Conservation (phyloP, 2,113 vertebrate species). For the Antigone vipio region DNA sequence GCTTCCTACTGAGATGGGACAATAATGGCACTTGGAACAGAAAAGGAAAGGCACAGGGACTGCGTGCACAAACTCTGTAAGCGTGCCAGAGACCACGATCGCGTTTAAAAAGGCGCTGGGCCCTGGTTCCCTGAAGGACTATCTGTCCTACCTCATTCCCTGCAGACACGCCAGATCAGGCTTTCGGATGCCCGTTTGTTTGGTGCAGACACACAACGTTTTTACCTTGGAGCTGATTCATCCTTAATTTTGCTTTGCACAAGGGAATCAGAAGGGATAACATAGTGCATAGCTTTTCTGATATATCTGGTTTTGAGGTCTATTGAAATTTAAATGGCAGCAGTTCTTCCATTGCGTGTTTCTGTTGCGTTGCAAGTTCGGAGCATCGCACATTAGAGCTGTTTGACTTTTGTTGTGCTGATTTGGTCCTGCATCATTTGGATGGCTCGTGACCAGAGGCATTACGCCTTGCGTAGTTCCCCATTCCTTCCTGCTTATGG, state of each 20-base stretch:
- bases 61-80: background rate
- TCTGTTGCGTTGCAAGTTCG: constrained; percentile 56
- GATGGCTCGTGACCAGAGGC: constrained; percentile 76
- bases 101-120: background rate
- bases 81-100: background rate
- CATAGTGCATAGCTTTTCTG: background rate
- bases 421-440: constrained; percentile 80
- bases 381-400: constrained; percentile 80
- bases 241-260: background rate
- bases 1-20: background rate
- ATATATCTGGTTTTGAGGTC: background rate
- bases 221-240: background rate
- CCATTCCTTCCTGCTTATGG: constrained; percentile 80
- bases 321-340: background rate
- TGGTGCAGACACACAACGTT: background rate
- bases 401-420: constrained; percentile 76
- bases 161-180: too few species aligned
- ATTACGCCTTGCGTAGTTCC: constrained; percentile 79
- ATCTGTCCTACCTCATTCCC: background rate
- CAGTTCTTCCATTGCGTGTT: background rate
- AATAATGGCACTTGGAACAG: background rate
- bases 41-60: background rate
- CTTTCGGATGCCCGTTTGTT: background rate
- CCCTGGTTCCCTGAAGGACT: background rate
- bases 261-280: background rate